Evolutionary conservation across 2,888 invertebrate species (phyloP).

Genomic region (Lordiphosa fenestrarum): DNA sequence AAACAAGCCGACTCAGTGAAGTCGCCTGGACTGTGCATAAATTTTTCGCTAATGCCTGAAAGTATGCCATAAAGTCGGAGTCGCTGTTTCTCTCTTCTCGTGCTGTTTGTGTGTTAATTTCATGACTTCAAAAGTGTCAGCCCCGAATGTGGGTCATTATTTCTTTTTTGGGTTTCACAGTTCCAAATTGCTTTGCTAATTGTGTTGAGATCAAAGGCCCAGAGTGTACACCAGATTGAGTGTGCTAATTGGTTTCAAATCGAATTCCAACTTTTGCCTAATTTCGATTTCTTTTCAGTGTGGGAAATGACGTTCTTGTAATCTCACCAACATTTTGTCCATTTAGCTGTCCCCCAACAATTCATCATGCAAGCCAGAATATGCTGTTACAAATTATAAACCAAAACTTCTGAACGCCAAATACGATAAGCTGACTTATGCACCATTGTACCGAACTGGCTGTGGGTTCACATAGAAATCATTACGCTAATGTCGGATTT

Average conservation of each 20-base stretch:
- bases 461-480: slow-evolving; percentile 54
- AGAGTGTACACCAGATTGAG: slow-evolving; percentile 23
- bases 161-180: slow-evolving; percentile 22
- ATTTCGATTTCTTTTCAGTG: slow-evolving; percentile 57
- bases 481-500: slow-evolving; percentile 61
- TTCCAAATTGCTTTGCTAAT: slow-evolving; percentile 27
- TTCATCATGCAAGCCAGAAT: slow-evolving; percentile 33
- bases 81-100: slow-evolving; percentile 12
- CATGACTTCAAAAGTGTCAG: slow-evolving; percentile 61
- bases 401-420: slow-evolving; percentile 32
- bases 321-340: too few species aligned
- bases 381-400: slow-evolving; percentile 40
- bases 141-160: slow-evolving; percentile 32
- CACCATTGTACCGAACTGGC: slow-evolving; percentile 9
- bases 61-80: slow-evolving; percentile 58
- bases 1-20: slow-evolving; percentile 15
- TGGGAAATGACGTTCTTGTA: too few species aligned
- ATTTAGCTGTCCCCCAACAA: slow-evolving; percentile 23
- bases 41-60: slow-evolving; percentile 53
- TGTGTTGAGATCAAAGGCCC: slow-evolving; percentile 28
- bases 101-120: slow-evolving; percentile 44
- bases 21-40: slow-evolving; percentile 44
- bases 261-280: slow-evolving; percentile 33
- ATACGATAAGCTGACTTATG: slow-evolving; percentile 61
- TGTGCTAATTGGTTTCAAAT: slow-evolving; percentile 57